Evolutionary conservation across 2,888 invertebrate species (phyloP), one percentile per base, ranked within the genome.

Genomic region (Zootermopsis nevadensis): DNA sequence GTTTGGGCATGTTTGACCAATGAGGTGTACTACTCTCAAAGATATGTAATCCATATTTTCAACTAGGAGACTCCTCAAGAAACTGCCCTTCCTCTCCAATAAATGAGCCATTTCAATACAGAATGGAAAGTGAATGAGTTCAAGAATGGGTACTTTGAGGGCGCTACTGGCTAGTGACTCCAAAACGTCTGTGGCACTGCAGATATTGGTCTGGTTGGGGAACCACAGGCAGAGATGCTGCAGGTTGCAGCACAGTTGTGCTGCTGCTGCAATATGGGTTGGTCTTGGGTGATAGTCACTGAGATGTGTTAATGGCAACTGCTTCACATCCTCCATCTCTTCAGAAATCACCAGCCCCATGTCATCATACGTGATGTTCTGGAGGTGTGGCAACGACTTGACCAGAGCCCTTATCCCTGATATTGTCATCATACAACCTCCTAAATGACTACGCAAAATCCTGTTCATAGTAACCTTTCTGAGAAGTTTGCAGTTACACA

Each of bases 381-480:
- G 80, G 22, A 86, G 83, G 76, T 82, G 69, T 2, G 86, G 84
- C 19, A 86, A 80, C 19, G 84, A 80, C 48, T 83, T 84, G 2
- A 86, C 72, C 27, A 86, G 66, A 33, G 77, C 72, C 33, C 86
- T 53, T 27, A 86, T 85, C 22, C 86, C 86, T 60, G 84, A 83
- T 31, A 83, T 80, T n/a, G 86, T 86, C 83, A 86, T 84, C 83
- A 82, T 83, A 12, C 85, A 69, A 3, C 85, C 85, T 7, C 85
- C 85, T 83, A 79, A 82, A 19, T 85, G 83, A 31, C 85, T 85
- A 8, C 86, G 81, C 15, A 86, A 66, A 53, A 84, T 83, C 67
- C 82, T 84, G 77, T 86, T 86, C 85, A 86, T 85, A 0, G 80
- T 85, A n/a, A 86, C 83, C 66, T 83, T 82, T 80, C 82, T 85